Base-by-base conservation (phyloP, 2,113 vertebrate species). In the Calyptommatus sinebrachiatus region DNA sequence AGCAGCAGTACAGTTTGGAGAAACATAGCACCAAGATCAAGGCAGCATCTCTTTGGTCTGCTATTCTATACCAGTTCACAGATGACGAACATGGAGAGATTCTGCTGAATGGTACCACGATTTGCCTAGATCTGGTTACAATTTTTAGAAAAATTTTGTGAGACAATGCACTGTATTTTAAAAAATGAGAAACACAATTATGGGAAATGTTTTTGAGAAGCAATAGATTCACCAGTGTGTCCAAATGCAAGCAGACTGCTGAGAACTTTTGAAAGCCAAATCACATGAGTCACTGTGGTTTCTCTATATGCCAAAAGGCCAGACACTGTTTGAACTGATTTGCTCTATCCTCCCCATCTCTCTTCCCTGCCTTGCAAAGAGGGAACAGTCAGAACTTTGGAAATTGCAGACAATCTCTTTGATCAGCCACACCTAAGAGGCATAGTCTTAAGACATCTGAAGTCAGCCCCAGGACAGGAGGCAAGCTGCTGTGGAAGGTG, bases 321-420 rank as follows among this genome's bases (percentile, higher is more conserved):
- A 60, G 70, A 75, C 11, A 35, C 71, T 69, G 11, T 31, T 75
- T 61, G 21, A 75, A 69, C 26, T 46, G 65, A 48, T 45, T 60
- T 45, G 50, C 21, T 35, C 28, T 57, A 8, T 61, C 48, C 48
- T 11, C 5, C 10, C 18, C 4, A 12, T 5, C 53, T 4, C 14
- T 18, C 53, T 18, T 18, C 10, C 50, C 8, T 2, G 50, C 50
- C 50, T 50, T 50, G 50, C 53, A 7, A 11, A 41, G 10, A 8
- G 63, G n/a, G 53, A 68, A 67, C 50, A 75, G 35, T 74, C 48
- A 68, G 57, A 45, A 28, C 57, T 61, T 16, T 61, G 48, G 48
- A 81, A 74, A 68, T 22, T 68, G 60, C 65, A 81, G 72, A 29
- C 31, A 45, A 81, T 46, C 53, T 18, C 35, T 75, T 74, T 69